Base-by-base conservation (phyloP, 1,140 invertebrate species). In the Pseudomyrmex concolor region DNA sequence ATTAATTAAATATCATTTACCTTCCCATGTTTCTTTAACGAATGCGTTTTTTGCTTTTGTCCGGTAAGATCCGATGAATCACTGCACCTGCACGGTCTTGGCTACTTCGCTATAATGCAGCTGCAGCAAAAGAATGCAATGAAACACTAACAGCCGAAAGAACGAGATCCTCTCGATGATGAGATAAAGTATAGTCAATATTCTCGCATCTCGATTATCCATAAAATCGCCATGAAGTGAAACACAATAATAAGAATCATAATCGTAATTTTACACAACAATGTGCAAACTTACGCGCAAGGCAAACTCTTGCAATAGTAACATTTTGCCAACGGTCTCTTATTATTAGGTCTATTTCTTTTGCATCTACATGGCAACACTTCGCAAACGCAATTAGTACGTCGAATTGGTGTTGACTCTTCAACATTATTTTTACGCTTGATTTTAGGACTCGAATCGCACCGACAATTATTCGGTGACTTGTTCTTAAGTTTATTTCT, bases 271-370 rank as follows among this genome's bases (percentile, higher is more conserved):
- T 54, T 34, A 34, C 34, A 34, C 34, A 34, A 34, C 34, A 34
- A 34, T 34, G 34, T 7, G 34, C 34, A 34, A 50, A 87, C 87
- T 90, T 63, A 91, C 92, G 63, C 78, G 86, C 92, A 93, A 1
- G 92, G 92, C 17, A 84, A 86, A 67, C 9, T 89, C 85, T 92
- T 92, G 81, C 92, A 93, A 57, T 91, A 92, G 83, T 89, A 93
- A 87, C 91, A 93, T 34, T 91, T 92, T 8, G 91, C 89, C 19
- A 72, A 80, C 1, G 90, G 86, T 51, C 71, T 90, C 12, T 78
- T 89, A 7, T 57, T 64, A 2, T 10, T 62, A 2, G 83, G 50
- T 66, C 57, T 84, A 0, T 25, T 25, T 76, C 71, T 87, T 12
- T 71, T 82, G 60, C 90, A 91, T 72, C 82, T 71, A 74, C 90